Evolutionary conservation across 2,888 invertebrate species (phyloP).

Genomic region (Aphidius colemani): DNA sequence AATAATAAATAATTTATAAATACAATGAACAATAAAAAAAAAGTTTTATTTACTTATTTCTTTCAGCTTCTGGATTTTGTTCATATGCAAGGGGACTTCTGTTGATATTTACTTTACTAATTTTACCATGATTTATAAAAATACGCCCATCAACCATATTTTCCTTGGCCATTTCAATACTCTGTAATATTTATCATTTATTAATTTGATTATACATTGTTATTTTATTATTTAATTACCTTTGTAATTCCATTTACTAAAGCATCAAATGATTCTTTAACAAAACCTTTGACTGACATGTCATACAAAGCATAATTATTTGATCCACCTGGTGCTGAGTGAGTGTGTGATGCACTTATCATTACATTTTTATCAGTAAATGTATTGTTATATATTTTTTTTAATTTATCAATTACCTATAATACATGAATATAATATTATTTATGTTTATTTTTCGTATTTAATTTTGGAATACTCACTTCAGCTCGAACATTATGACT

Average conservation of each 20-base stretch:
- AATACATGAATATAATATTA: neutral
- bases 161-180: constrained; percentile 78
- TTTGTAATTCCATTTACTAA: constrained; percentile 72
- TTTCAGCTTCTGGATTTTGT: constrained; percentile 80
- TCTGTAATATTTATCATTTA: constrained; percentile 62
- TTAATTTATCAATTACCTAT: constrained; percentile 76
- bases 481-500: constrained; percentile 77
- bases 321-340: constrained; percentile 87
- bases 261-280: constrained; percentile 71
- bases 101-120: constrained; percentile 84
- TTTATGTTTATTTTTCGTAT: neutral
- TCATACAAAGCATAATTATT: constrained; percentile 88
- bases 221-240: constrained; percentile 59
- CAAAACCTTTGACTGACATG: constrained; percentile 82
- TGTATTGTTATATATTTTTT: constrained; percentile 68
- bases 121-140: constrained; percentile 69
- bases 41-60: constrained; percentile 66
- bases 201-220: neutral
- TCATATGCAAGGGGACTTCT: constrained; percentile 86
- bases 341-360: constrained; percentile 89
- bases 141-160: constrained; percentile 73
- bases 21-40: neutral
- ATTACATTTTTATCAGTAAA: constrained; percentile 84
- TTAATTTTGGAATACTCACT: constrained; percentile 67
- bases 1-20: constrained; percentile 6